Percentiles rank a stretch among this genome's conserved stretches.
phyloP scores from a whole-genome alignment of 2,113 vertebrate genomes.

The Falco punctatus region DNA sequence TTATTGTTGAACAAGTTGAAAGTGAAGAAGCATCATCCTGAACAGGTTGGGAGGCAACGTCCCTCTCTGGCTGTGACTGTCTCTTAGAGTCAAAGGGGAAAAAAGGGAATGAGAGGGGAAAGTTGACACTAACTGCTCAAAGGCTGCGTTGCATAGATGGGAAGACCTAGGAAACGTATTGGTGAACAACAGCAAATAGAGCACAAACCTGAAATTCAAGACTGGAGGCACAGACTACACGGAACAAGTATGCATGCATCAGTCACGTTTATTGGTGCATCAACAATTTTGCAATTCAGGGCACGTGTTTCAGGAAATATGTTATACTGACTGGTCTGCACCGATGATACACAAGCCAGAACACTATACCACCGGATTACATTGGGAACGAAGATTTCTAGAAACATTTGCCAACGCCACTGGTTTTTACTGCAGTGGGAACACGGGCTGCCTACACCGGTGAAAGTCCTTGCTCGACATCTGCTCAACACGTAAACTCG shows the following conservation, averaged over 20 bases:
- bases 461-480: background rate
- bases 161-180: background rate
- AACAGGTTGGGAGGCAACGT: accelerated
- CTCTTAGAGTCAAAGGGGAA: background rate
- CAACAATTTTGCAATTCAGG: background rate
- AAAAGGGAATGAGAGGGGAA: background rate
- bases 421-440: background rate
- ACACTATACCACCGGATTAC: background rate
- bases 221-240: background rate
- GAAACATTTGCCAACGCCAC: background rate
- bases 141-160: accelerated
- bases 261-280: background rate
- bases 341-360: background rate
- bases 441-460: background rate
- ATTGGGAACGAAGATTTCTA: background rate
- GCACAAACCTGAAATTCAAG: background rate
- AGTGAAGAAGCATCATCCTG: background rate
- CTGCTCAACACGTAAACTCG: conserved; percentile 10
- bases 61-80: accelerated
- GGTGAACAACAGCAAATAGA: accelerated
- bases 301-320: background rate
- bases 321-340: background rate
- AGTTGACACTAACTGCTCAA: background rate
- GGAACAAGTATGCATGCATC: background rate
- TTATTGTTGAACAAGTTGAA: background rate